Base-by-base conservation (phyloP, 2,113 vertebrate genomes). In the Antechinus flavipes region DNA sequence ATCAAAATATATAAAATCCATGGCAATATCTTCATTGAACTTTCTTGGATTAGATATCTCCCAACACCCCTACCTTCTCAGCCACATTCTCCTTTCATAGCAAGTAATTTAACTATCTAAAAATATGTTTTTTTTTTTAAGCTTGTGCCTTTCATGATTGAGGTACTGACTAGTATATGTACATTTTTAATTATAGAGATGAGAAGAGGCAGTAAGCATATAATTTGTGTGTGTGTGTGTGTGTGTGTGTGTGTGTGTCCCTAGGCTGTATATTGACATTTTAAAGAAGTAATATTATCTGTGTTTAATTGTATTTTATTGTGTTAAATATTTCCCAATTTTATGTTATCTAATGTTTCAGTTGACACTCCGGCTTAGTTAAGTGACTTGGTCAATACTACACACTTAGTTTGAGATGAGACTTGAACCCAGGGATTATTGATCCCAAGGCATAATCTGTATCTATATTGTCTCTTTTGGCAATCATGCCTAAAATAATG, bases 1-100 rank as follows among this genome's bases (percentile, higher is more conserved):
- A 2, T 90, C 26, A 53, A 16, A 2, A 61, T 58, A n/a, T 49
- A 91, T 76, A 30, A 93, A 89, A 58, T 53, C 22, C 26, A 46
- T 90, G 27, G 14, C 54, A 11, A 26, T 92, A 0, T 58, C 91
- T 94, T 53, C n/a, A 68, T 56, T 95, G 91, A 22, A 52, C n/a
- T 7, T 90, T 90, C 0, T 0, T 1, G 4, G 49, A 2, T 58
- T n/a, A 91, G 53, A 35, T 91, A 93, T 96, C 90, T 61, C 30
- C 23, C 91, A 93, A 53, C 6, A 92, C n/a, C 90, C 89, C 3
- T 93, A n/a, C 46, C 90, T 91, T 76, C 10, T 93, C 89, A 93
- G 26, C 6, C 25, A 94, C 61, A 47, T 30, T 47, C 55, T 89
- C 27, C 14, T 89, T 2, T 23, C 25, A 91, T 8, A 94, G 4